Conservation (phyloP, 2,888 invertebrate genomes). For the Beris morrisii region DNA sequence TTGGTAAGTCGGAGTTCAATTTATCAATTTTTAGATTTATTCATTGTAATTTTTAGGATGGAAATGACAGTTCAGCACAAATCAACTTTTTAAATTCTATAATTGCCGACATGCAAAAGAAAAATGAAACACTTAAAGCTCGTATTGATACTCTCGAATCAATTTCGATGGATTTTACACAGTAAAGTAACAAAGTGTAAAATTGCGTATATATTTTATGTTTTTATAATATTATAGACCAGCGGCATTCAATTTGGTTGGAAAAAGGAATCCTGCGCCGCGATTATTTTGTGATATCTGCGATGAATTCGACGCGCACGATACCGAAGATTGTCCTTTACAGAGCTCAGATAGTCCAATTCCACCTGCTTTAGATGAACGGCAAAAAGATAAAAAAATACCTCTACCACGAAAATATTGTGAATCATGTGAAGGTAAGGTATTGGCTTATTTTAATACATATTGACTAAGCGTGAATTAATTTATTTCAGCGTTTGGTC, state of each 20-base stretch:
- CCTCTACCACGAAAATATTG: slow-evolving; percentile 85
- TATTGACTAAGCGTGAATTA: slow-evolving; percentile 38
- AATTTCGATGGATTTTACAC: slow-evolving; percentile 53
- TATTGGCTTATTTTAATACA: slow-evolving; percentile 17
- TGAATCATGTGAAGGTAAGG: slow-evolving; percentile 83
- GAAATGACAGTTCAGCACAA: slow-evolving; percentile 63
- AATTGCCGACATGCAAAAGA: slow-evolving; percentile 93
- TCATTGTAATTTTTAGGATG: slow-evolving; percentile 53
- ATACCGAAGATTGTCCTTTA: slow-evolving; percentile 94
- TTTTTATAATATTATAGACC: slow-evolving; percentile 13
- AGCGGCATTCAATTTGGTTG: slow-evolving; percentile 56
- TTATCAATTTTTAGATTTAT: neutral
- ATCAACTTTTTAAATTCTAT: slow-evolving; percentile 94
- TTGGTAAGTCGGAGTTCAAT: slow-evolving; percentile 10
- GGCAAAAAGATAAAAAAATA: slow-evolving; percentile 42
- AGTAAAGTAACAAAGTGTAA: slow-evolving; percentile 55
- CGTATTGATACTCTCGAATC: slow-evolving; percentile 77
- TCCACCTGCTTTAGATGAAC: slow-evolving; percentile 44
- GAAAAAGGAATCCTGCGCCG: slow-evolving; percentile 63
- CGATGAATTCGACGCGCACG: slow-evolving; percentile 93
- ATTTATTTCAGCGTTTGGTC: slow-evolving; percentile 80
- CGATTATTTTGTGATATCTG: slow-evolving; percentile 97
- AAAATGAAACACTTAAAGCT: slow-evolving; percentile 81
- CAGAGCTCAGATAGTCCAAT: slow-evolving; percentile 70
- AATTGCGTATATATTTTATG: too few relatives aligned